Base-by-base conservation (phyloP, 1,140 invertebrate genomes). In the Macrobrachium rosenbergii region DNA sequence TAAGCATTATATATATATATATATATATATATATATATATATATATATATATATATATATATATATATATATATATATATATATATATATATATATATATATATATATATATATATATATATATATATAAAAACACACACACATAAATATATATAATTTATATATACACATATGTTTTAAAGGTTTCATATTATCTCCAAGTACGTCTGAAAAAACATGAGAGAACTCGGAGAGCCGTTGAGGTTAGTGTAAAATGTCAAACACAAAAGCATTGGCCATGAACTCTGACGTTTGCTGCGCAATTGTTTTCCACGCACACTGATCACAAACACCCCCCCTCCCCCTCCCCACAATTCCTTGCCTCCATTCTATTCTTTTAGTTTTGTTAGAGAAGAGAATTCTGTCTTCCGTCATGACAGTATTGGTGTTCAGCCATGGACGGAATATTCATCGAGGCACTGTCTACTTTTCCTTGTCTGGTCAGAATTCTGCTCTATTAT, bases 1-100 rank as follows among this genome's bases (percentile, higher is more conserved):
- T 37, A 45, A 37, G 21, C 16, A 23, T n/a, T 14, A 17, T 45
- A 62, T 21, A 17, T 17, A 11, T 19, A 63, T 21, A 37, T 21
- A 28, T n/a, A 23, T 69, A 69, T 69, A 69, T 21, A 69, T 21
- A 23, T 21, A 69, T 21, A 69, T 21, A 69, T 69, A 21, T 69
- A 69, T 69, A 69, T 21, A 69, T 69, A 14, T 69, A 69, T n/a
- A 69, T 14, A 69, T n/a, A 69, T 69, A 19, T 7, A 67, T 19
- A 19, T 19, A 67, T 19, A 67, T 19, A 67, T 19, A 19, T 19
- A 67, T 19, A 67, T 28, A 67, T 19, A 67, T 19, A 67, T 19
- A 67, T 19, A 67, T 19, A 67, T 19, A 19, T 19, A 67, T 19
- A 19, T 19, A 67, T 19, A 67, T 28, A 67, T 19, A 67, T 19